Evolutionary conservation across 2,797 vertebrate genomes (phyloP).

Genomic region (Smutsia gigantea): DNA sequence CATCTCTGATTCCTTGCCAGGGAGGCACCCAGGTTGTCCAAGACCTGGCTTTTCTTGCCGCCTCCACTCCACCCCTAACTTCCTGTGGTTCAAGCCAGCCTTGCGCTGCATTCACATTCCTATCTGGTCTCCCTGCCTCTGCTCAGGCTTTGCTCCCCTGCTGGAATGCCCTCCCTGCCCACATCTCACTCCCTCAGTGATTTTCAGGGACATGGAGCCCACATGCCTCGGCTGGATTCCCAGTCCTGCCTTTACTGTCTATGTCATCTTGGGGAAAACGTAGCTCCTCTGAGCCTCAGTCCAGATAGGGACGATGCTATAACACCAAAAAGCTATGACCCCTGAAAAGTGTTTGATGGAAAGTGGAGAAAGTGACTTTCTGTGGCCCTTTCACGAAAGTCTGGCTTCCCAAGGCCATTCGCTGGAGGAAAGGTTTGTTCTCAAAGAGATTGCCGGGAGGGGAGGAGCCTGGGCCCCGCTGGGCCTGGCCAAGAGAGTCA

Average conservation of each 20-base stretch:
- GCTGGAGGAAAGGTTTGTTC: neutral
- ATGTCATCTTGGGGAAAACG: neutral
- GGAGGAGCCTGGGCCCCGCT: neutral
- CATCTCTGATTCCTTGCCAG: neutral
- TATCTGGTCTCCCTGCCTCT: neutral
- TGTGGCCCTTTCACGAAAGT: neutral
- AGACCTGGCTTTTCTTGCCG: neutral
- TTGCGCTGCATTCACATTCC: neutral
- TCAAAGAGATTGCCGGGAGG: neutral
- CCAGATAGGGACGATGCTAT: neutral
- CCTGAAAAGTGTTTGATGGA: neutral
- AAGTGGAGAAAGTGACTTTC: neutral
- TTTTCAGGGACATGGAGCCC: neutral
- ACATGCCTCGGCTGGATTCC: neutral
- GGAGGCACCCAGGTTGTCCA: neutral
- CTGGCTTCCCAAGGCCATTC: neutral
- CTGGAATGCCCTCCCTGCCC: neutral
- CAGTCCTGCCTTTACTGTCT: neutral
- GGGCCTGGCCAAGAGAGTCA: neutral
- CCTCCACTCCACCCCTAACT: neutral
- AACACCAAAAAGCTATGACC: neutral
- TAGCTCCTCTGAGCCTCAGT: neutral
- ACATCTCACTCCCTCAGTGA: neutral
- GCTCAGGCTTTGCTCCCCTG: neutral
- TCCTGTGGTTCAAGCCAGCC: neutral